Evolutionary conservation across 2,888 invertebrate genomes (phyloP).

Genomic region (Ophion ellenae): DNA sequence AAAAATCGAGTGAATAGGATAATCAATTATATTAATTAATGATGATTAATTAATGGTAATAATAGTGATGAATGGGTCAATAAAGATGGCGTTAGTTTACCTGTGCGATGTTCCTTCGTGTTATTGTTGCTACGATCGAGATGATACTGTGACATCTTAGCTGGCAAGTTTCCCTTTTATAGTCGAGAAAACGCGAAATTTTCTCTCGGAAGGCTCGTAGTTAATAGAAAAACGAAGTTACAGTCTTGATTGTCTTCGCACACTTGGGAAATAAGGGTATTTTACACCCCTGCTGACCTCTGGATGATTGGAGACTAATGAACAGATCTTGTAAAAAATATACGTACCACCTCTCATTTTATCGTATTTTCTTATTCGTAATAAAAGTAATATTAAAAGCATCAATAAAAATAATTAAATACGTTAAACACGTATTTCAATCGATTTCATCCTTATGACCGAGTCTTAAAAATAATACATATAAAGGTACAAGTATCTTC

Average conservation of each 20-base stretch:
- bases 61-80: background rate
- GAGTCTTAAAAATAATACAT: background rate
- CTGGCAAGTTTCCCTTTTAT: constrained; percentile 73
- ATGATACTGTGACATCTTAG: constrained; percentile 63
- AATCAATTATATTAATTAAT: background rate
- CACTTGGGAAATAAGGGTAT: constrained; percentile 74
- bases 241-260: constrained; percentile 69
- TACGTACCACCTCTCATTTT: background rate
- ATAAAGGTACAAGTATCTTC: background rate
- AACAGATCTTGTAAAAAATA: background rate
- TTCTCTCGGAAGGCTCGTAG: constrained; percentile 30
- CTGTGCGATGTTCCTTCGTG: constrained; percentile 38
- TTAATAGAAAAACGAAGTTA: constrained; percentile 70
- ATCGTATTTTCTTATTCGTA: background rate
- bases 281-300: background rate
- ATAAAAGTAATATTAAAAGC: background rate
- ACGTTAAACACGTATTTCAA: background rate
- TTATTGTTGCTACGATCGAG: constrained; percentile 41
- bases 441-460: background rate
- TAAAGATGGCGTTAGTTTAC: constrained; percentile 14
- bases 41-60: background rate
- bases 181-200: constrained; percentile 64
- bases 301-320: constrained; percentile 4
- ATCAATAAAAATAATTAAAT: background rate
- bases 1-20: background rate